Percentiles rank a stretch among this genome's conserved stretches.
These are phyloP conservation scores for Drosophila diplacantha DNA, from an alignment of 2,888 invertebrate genomes.

Conservation along the genomic window DNA sequence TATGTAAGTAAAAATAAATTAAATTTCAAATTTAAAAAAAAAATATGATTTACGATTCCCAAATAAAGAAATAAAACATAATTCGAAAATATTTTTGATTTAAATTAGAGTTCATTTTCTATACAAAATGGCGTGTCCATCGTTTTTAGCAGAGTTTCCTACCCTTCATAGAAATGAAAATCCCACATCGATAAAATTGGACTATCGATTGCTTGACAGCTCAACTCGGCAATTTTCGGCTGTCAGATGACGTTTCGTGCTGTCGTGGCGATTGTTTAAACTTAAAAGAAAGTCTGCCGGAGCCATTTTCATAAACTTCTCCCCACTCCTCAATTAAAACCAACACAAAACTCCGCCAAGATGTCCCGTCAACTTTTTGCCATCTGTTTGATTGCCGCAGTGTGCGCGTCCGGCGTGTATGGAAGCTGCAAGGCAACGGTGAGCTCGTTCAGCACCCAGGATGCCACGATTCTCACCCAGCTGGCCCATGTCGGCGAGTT, in stretches of 20 bases:
- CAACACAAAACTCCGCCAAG: neutral
- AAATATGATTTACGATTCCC: no score
- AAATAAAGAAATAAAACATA: neutral
- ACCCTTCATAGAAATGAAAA: neutral
- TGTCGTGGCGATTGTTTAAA: constrained; percentile 59
- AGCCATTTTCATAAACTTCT: constrained; percentile 2
- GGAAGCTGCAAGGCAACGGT: constrained; percentile 83
- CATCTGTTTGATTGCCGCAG: constrained; percentile 56
- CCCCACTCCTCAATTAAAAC: constrained; percentile 22
- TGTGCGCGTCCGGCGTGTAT: constrained; percentile 54
- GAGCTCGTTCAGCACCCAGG: constrained; percentile 92
- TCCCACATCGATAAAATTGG: neutral
- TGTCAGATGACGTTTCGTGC: constrained; percentile 62
- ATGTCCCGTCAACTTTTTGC: constrained; percentile 67
- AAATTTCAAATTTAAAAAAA: no score
- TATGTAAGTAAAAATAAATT: no score
- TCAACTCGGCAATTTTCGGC: constrained; percentile 15
- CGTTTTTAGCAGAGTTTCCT: neutral
- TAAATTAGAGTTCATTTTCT: neutral
- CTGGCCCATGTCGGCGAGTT: constrained; percentile 96
- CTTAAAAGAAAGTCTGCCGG: constrained; percentile 49
- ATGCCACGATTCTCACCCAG: constrained; percentile 92
- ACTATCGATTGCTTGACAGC: constrained; percentile 4
- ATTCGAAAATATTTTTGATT: no score
- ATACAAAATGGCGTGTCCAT: neutral